Conservation (phyloP, 2,797 vertebrate genomes). For the Sebastes oblongus region DNA sequence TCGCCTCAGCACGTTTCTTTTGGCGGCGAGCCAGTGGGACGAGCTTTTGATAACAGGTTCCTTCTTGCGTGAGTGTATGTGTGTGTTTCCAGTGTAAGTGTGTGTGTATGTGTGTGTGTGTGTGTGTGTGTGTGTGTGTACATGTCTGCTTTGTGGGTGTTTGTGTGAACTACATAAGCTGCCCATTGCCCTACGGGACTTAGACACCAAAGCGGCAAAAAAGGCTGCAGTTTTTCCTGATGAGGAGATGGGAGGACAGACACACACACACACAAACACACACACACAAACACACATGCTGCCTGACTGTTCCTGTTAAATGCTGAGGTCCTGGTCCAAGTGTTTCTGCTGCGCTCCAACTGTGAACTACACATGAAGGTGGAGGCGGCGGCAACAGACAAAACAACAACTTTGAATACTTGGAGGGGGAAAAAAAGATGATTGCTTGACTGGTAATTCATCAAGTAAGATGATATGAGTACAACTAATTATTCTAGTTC, state of each 20-base stretch:
- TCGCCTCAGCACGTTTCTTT: conserved; percentile 82
- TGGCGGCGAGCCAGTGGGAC: conserved; percentile 81
- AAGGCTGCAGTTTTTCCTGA: conserved; percentile 59
- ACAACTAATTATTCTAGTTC: neutral
- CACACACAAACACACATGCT: neutral
- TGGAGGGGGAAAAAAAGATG: neutral
- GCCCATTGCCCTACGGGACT: conserved; percentile 72
- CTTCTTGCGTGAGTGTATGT: conserved; percentile 75
- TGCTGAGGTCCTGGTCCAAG: conserved; percentile 37
- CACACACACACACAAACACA: neutral
- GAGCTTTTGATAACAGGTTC: conserved; percentile 83
- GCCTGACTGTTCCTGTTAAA: conserved; percentile 54
- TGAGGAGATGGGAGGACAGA: conserved; percentile 53
- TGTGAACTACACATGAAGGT: neutral
- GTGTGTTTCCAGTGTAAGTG: conserved; percentile 51
- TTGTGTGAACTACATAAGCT: conserved; percentile 66
- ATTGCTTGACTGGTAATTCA: neutral
- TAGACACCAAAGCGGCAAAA: conserved; percentile 58
- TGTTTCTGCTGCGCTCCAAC: conserved; percentile 10
- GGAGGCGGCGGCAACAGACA: neutral
- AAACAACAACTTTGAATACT: neutral
- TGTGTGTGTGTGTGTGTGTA: conserved; percentile 10
- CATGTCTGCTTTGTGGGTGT: conserved; percentile 41
- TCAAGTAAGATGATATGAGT: neutral
- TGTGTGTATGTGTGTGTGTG: conserved; percentile 24